These are phyloP conservation scores for Teinopalpus imperialis DNA, from an alignment of 2,888 invertebrate genomes.

Conservation along the genomic window DNA sequence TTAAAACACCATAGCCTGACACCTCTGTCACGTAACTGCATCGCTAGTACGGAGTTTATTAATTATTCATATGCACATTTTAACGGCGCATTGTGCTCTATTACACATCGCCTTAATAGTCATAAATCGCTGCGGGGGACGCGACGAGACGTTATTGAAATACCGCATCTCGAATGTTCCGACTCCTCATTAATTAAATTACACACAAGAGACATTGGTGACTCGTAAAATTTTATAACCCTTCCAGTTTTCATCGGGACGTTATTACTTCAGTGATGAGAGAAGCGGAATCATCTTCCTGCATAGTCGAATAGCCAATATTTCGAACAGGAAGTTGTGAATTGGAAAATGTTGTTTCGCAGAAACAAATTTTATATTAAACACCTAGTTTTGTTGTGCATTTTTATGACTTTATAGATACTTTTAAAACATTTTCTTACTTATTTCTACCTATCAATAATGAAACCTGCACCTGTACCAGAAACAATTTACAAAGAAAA, in stretches of 20 bases:
- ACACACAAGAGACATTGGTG: constrained; percentile 58
- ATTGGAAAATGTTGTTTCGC: too few species aligned
- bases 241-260: constrained; percentile 60
- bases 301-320: too few species aligned
- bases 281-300: constrained; percentile 10
- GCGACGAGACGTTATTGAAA: constrained; percentile 66
- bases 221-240: constrained; percentile 69
- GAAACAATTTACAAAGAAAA: too few species aligned
- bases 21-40: constrained; percentile 9
- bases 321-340: too few species aligned
- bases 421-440: too few species aligned
- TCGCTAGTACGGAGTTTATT: constrained; percentile 45
- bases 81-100: constrained; percentile 43
- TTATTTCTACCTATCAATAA: too few species aligned
- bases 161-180: constrained; percentile 60
- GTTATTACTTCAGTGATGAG: constrained; percentile 39
- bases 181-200: constrained; percentile 72
- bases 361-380: too few species aligned
- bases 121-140: constrained; percentile 58
- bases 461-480: too few species aligned
- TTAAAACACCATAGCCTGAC: too few species aligned
- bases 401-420: too few species aligned
- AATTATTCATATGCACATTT: constrained; percentile 47
- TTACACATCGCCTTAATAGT: constrained; percentile 47
- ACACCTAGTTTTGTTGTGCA: too few species aligned